Percentiles rank a stretch among this genome's conserved stretches.
Conservation (phyloP, 2,888 invertebrate species). For the Drosophila pseudotalamancana region DNA sequence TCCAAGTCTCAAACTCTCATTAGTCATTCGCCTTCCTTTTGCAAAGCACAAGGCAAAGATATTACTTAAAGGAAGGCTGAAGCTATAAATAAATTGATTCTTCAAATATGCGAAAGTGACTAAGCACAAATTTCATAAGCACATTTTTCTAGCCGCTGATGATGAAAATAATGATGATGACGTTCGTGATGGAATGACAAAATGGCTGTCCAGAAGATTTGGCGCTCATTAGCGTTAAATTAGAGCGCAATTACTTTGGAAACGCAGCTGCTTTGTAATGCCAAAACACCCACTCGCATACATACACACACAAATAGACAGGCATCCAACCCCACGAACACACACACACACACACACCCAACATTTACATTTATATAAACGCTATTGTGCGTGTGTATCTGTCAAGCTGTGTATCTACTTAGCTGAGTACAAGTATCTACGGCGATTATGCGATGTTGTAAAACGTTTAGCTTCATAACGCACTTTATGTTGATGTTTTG, state of each 20-base stretch:
- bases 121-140: conserved; percentile 29
- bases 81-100: conserved; percentile 52
- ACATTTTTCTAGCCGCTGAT: not conserved
- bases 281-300: conserved; percentile 11
- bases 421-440: conserved; percentile 47
- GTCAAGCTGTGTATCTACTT: conserved; percentile 34
- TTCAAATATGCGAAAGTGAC: conserved; percentile 48
- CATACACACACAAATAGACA: conserved; percentile 16
- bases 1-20: not conserved
- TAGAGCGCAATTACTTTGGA: conserved; percentile 66
- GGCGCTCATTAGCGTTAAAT: conserved; percentile 75
- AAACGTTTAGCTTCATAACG: conserved; percentile 75
- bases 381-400: conserved; percentile 15
- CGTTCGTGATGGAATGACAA: conserved; percentile 43
- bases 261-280: conserved; percentile 40
- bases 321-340: conserved; percentile 7
- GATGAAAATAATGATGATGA: not conserved
- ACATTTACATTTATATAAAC: conserved; percentile 7
- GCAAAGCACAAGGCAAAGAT: not conserved
- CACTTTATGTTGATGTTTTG: conserved; percentile 23
- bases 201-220: conserved; percentile 60
- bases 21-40: not conserved
- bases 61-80: conserved; percentile 1
- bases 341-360: conserved; percentile 11
- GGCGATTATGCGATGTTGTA: conserved; percentile 70